These are phyloP conservation scores for Oriolus oriolus DNA, from an alignment of 2,113 vertebrate species.

Conservation along the genomic window DNA sequence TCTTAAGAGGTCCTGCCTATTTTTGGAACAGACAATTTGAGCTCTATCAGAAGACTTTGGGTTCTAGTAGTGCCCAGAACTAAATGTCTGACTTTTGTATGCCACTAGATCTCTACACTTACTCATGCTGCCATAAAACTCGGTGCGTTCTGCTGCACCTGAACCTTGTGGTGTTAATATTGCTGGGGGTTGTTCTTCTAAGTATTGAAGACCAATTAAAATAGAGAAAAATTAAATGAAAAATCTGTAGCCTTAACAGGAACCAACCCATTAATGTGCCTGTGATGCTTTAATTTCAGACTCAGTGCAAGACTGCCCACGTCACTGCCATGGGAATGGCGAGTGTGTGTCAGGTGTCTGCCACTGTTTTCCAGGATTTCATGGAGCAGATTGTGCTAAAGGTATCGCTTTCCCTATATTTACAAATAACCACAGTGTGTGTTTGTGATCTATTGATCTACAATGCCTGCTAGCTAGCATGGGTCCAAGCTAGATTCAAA, in stretches of 20 bases:
- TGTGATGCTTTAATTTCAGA: slow-evolving; percentile 75
- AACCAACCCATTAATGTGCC: background rate
- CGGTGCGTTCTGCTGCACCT: background rate
- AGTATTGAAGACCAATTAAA: background rate
- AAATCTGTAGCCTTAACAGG: background rate
- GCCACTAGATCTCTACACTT: background rate
- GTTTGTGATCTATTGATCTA: background rate
- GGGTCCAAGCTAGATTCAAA: background rate
- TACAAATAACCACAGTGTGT: background rate
- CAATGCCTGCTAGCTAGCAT: background rate
- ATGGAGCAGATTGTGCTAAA: slow-evolving; percentile 97
- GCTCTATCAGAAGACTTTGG: background rate
- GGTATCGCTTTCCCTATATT: slow-evolving; percentile 72
- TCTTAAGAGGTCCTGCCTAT: background rate
- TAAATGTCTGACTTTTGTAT: fast-evolving
- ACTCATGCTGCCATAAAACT: background rate
- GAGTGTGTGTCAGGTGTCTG: slow-evolving; percentile 96
- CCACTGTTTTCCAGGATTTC: slow-evolving; percentile 97
- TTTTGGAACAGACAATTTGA: background rate
- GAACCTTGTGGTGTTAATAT: background rate
- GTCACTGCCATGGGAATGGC: slow-evolving; percentile 96
- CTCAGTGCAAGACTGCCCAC: slow-evolving; percentile 96
- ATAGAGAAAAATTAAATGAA: background rate
- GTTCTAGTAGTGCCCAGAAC: background rate
- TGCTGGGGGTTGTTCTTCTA: background rate